Evolutionary conservation across 1,140 invertebrate species (phyloP), one percentile per base, ranked within the genome.

Genomic region (Ectropis grisescens): DNA sequence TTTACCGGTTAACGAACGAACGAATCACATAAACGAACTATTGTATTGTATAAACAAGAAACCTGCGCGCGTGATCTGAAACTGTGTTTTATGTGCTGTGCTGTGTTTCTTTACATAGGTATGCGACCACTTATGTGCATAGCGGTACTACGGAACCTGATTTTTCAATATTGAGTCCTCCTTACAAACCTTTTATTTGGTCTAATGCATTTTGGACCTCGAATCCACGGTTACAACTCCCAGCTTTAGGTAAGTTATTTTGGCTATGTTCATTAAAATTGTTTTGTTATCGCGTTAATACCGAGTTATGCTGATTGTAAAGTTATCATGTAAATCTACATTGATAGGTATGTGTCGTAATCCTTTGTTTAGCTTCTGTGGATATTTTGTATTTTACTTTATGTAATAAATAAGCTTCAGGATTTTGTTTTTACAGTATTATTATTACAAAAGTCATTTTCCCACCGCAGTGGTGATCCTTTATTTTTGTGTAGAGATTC

Each of bases 1-100:
- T 37, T 33, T 48, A 55, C 58, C 50, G 54, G 54, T 58, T 44
- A 25, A 54, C 47, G 47, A 55, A 55, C 56, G 51, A 58, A 58
- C 47, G 55, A 58, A 58, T 41, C 29, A 37, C 19, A 37, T 11
- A 34, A 46, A 46, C 47, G 42, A 51, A 51, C 31, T 38, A 24
- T 41, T 26, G 29, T 37, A 15, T 43, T 13, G 15, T 35, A 28
- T 29, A 33, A 24, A 5, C 4, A 22, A 22, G 19, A 22, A 22
- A 22, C 19, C 19, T 22, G 4, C 9, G 4, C 4, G 9, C 4
- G 19, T 22, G 4, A 22, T 22, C 4, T 9, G 19, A 5, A 9
- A n/a, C n/a, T 22, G 19, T 22, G 24, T 26, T 6, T 10, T 2
- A 26, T 7, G 24, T 26, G 4, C n/a, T 6, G 6, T 6, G 10